Percentiles rank a stretch among this genome's conserved stretches.
phyloP scores from a whole-genome alignment of 2,113 vertebrate species.

The Gallinago undulata region DNA sequence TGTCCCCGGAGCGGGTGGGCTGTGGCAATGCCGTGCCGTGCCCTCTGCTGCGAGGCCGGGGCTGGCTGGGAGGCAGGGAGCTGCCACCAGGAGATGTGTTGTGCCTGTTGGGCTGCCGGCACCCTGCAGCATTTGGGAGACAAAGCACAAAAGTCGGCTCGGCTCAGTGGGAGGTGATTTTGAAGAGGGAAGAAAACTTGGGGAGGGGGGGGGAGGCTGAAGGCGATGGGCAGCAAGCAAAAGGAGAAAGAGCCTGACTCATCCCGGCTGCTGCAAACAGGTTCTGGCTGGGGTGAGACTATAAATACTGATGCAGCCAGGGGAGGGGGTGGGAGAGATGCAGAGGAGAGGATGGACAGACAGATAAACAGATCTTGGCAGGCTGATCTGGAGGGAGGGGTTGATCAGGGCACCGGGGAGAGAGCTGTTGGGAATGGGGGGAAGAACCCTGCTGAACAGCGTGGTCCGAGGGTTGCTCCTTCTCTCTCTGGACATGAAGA shows the following conservation, averaged over 20 bases:
- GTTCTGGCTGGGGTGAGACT: background rate
- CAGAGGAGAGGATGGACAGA: background rate
- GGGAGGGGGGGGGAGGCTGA: background rate
- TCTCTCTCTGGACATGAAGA: background rate
- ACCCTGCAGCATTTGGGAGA: background rate
- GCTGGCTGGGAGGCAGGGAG: background rate
- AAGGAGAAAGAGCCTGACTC: background rate
- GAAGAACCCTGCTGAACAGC: too few species aligned
- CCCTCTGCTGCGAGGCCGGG: background rate
- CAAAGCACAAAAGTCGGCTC: background rate
- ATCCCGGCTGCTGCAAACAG: background rate
- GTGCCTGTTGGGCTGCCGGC: background rate
- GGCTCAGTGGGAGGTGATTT: background rate
- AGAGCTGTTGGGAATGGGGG: background rate
- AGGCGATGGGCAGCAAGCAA: background rate
- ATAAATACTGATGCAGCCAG: background rate
- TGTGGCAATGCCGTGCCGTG: background rate
- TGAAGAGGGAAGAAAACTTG: background rate
- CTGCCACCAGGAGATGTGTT: background rate
- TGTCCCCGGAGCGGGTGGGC: background rate
- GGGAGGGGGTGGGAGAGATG: fast-evolving
- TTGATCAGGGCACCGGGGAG: background rate
- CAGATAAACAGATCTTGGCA: background rate
- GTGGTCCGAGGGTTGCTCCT: background rate
- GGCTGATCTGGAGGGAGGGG: background rate